Evolutionary conservation across 2,113 vertebrate genomes (phyloP).

Genomic region (Actenoides lindsayi): DNA sequence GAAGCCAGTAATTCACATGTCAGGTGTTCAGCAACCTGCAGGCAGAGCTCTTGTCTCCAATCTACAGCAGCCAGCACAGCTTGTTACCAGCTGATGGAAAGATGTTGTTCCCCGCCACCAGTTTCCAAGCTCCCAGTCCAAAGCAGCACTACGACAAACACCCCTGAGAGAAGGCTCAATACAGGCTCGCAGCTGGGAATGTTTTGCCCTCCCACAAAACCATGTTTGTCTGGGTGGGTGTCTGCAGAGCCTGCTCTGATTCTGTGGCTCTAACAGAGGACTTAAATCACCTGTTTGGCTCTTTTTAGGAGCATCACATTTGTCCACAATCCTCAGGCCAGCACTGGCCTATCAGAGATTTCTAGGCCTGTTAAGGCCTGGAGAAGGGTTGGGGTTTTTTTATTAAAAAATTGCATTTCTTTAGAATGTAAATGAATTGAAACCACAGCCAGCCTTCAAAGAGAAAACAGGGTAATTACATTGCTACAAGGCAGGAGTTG

Average conservation of each 20-base stretch:
- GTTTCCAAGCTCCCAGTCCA: not conserved
- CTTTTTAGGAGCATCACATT: not conserved
- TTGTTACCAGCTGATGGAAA: not conserved
- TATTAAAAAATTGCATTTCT: slow-evolving; percentile 23
- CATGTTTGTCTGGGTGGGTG: not conserved
- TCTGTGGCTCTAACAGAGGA: not conserved
- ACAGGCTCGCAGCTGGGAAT: not conserved
- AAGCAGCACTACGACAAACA: not conserved
- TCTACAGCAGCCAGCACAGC: not conserved
- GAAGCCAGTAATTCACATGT: not conserved
- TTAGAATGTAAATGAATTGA: slow-evolving; percentile 57
- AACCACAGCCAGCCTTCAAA: slow-evolving; percentile 45
- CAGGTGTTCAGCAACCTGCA: not conserved
- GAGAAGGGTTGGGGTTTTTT: not conserved
- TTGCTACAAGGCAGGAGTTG: slow-evolving; percentile 34
- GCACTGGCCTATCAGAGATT: not conserved
- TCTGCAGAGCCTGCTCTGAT: not conserved
- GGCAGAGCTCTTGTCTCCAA: not conserved
- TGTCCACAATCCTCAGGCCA: not conserved
- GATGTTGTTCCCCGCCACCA: not conserved
- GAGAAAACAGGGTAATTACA: slow-evolving; percentile 46
- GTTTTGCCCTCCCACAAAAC: not conserved
- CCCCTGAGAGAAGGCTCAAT: not conserved
- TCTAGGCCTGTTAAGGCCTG: not conserved
- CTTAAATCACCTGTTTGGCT: not conserved